These are phyloP conservation scores for Agonopterix heracliana DNA, from an alignment of 2,888 invertebrate genomes.

Conservation along the genomic window DNA sequence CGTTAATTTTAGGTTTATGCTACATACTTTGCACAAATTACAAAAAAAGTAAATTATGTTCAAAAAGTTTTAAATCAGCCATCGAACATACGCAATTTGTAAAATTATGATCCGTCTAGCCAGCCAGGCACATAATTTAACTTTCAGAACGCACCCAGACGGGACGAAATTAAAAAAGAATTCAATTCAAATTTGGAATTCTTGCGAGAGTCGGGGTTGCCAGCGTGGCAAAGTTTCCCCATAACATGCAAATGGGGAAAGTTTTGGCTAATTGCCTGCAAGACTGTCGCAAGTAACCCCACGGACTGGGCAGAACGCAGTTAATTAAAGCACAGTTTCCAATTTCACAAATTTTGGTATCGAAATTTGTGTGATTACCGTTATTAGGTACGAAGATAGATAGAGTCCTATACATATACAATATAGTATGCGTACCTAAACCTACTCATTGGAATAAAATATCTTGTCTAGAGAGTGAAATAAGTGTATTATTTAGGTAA, in stretches of 20 bases:
- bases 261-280: slow-evolving; percentile 53
- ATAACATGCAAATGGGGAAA: slow-evolving; percentile 71
- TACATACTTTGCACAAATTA: too few species aligned
- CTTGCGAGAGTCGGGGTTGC: slow-evolving; percentile 29
- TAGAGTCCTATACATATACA: too few species aligned
- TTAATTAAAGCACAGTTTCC: slow-evolving; percentile 45
- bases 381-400: too few species aligned
- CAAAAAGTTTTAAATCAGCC: background rate
- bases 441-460: too few species aligned
- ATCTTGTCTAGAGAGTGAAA: too few species aligned
- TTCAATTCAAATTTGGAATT: slow-evolving; percentile 44
- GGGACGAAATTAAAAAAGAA: slow-evolving; percentile 49
- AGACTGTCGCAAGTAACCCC: slow-evolving; percentile 39
- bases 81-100: background rate
- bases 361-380: too few species aligned
- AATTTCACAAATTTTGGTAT: slow-evolving; percentile 13
- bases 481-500: too few species aligned
- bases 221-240: slow-evolving; percentile 47
- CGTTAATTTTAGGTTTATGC: too few species aligned
- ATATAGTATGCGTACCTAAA: too few species aligned
- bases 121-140: slow-evolving; percentile 3
- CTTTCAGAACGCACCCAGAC: slow-evolving; percentile 11
- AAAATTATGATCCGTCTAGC: background rate
- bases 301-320: slow-evolving; percentile 18
- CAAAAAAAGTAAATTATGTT: too few species aligned